phyloP scores from a whole-genome alignment of 2,888 invertebrate genomes.

The Drymonia ruficornis region DNA sequence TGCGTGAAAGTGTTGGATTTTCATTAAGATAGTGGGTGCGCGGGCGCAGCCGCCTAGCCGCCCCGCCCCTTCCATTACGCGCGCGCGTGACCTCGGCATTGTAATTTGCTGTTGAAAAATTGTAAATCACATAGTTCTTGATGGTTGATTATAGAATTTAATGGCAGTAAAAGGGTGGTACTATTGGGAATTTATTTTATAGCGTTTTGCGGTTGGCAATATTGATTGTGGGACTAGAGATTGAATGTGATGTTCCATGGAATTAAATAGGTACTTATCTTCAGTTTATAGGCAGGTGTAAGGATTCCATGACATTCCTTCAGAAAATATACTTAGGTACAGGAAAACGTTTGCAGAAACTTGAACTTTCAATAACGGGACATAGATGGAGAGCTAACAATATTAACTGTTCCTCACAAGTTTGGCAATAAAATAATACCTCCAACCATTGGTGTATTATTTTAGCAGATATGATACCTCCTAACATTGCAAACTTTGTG shows the following conservation, averaged over 20 bases:
- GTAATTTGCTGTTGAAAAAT: slow-evolving; percentile 30
- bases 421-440: not conserved
- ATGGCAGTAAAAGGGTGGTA: not conserved
- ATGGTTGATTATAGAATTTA: slow-evolving; percentile 4
- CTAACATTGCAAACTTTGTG: too few relatives aligned
- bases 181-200: not conserved
- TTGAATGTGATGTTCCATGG: not conserved
- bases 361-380: too few relatives aligned
- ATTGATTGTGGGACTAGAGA: not conserved
- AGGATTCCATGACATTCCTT: too few relatives aligned
- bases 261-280: too few relatives aligned
- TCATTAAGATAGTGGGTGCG: slow-evolving; percentile 51
- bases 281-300: too few relatives aligned
- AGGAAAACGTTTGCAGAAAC: too few relatives aligned
- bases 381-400: too few relatives aligned
- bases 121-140: slow-evolving; percentile 17
- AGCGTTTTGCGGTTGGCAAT: not conserved
- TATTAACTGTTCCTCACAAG: too few relatives aligned
- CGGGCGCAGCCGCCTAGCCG: slow-evolving; percentile 35
- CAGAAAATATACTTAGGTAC: too few relatives aligned
- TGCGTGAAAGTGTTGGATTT: slow-evolving; percentile 50
- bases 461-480: too few relatives aligned
- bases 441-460: too few relatives aligned
- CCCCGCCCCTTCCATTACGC: slow-evolving; percentile 34
- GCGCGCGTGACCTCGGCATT: slow-evolving; percentile 36